Conservation (phyloP, 2,113 vertebrate genomes). For the Xenotilapia flavipinnis region DNA sequence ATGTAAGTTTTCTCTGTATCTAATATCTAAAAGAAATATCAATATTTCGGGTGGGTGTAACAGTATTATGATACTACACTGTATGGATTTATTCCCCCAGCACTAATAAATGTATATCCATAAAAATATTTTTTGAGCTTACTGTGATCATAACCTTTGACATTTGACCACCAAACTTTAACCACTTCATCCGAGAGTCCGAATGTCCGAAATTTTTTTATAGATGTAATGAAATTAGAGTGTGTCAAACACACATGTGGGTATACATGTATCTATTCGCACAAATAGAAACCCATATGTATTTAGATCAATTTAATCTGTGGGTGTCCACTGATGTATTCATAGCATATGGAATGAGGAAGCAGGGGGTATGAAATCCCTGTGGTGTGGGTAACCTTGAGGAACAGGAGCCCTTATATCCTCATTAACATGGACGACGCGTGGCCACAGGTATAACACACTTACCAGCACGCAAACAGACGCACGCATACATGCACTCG, state of each 20-base stretch:
- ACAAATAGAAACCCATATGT: not conserved
- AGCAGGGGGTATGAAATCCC: constrained; percentile 39
- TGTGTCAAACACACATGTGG: not conserved
- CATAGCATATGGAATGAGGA: constrained; percentile 22
- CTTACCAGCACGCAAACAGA: not conserved
- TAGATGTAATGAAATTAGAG: not conserved
- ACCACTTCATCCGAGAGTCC: not conserved
- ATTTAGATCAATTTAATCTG: constrained; percentile 13
- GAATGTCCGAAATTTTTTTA: not conserved
- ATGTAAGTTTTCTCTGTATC: not conserved
- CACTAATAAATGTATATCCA: not conserved
- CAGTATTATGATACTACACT: not conserved
- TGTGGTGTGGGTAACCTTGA: constrained; percentile 52
- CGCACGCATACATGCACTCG: not conserved
- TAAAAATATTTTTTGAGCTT: not conserved
- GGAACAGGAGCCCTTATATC: constrained; percentile 20
- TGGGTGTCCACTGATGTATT: not conserved
- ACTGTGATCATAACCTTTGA: not conserved
- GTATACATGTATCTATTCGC: not conserved
- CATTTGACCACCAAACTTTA: not conserved
- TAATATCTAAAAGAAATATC: not conserved
- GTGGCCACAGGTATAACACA: constrained; percentile 22
- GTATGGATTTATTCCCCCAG: not conserved
- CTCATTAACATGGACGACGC: constrained; percentile 63
- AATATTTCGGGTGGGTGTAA: not conserved